A percentile compares a stretch with the other conserved stretches of the same genome.
These are phyloP conservation scores for Metellina segmentata DNA, from an alignment of 2,888 invertebrate genomes.

Conservation along the genomic window DNA sequence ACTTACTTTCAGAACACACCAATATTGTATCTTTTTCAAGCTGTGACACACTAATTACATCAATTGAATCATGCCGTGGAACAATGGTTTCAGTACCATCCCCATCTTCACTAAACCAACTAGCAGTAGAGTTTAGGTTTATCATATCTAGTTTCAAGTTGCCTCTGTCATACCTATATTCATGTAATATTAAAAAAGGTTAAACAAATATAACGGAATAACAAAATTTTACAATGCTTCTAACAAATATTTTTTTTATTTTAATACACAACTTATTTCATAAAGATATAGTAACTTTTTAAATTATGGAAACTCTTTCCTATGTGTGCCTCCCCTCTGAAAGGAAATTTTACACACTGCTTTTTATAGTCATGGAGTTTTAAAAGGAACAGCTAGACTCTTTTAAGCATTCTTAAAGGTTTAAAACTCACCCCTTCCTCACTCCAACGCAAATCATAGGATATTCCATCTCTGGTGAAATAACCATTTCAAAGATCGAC, in stretches of 20 bases:
- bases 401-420: neutral
- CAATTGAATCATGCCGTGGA: conserved; percentile 89
- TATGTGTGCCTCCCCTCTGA: too few relatives aligned
- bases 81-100: conserved; percentile 85
- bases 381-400: neutral
- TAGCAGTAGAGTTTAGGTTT: conserved; percentile 93
- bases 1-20: conserved; percentile 90
- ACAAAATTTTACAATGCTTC: too few relatives aligned
- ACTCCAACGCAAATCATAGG: conserved; percentile 98
- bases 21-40: conserved; percentile 96
- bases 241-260: too few relatives aligned
- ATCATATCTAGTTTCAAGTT: conserved; percentile 91
- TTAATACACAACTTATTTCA: too few relatives aligned
- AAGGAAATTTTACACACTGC: too few relatives aligned
- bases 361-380: neutral
- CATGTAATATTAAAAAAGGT: too few relatives aligned
- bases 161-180: conserved; percentile 79
- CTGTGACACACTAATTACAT: conserved; percentile 89
- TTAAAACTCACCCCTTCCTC: conserved; percentile 82
- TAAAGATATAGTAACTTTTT: too few relatives aligned
- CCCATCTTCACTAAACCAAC: conserved; percentile 93
- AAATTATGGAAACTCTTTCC: too few relatives aligned
- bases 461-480: conserved; percentile 97
- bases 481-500: conserved; percentile 96
- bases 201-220: too few relatives aligned